Conservation (phyloP, 30 jellyfish, hydroid and myxozoan species). For the Rhopilema esculentum region DNA sequence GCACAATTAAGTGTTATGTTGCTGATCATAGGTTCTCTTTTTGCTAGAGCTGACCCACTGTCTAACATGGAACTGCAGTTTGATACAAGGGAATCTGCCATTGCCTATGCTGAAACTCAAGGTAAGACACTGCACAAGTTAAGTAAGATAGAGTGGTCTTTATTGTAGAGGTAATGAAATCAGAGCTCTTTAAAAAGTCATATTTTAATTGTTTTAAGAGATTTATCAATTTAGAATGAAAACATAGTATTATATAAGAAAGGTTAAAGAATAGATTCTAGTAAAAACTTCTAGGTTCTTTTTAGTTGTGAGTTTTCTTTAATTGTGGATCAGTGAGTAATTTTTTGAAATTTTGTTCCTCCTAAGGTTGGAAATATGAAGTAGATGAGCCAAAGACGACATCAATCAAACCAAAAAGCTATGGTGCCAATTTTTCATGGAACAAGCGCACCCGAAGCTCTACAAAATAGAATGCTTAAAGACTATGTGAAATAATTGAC, state of each 20-base stretch:
- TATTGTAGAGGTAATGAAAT: not conserved
- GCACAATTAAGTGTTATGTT: too few species aligned
- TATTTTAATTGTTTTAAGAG: not conserved
- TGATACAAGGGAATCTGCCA: slow-evolving; percentile 86
- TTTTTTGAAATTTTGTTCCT: not conserved
- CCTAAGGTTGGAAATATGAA: slow-evolving; percentile 89
- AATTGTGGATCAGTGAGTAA: not conserved
- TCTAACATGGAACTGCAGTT: slow-evolving; percentile 78
- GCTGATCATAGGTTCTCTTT: too few species aligned
- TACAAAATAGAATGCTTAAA: slow-evolving; percentile 40
- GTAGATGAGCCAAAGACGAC: slow-evolving; percentile 78
- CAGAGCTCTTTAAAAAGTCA: not conserved
- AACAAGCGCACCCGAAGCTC: slow-evolving; percentile 91
- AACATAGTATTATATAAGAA: too few species aligned
- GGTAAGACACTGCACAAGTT: slow-evolving; percentile 54
- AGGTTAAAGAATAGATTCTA: not conserved
- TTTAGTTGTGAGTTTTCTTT: not conserved
- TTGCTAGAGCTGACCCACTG: slow-evolving; percentile 92
- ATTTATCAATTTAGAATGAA: not conserved
- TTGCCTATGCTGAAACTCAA: slow-evolving; percentile 85
- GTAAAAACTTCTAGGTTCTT: too few species aligned
- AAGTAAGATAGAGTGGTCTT: too few species aligned
- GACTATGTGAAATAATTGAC: not conserved
- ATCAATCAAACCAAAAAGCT: slow-evolving; percentile 74
- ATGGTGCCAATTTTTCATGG: slow-evolving; percentile 97